Evolutionary conservation across 2,797 vertebrate genomes (phyloP).

Genomic region (Poliocrania exsul): DNA sequence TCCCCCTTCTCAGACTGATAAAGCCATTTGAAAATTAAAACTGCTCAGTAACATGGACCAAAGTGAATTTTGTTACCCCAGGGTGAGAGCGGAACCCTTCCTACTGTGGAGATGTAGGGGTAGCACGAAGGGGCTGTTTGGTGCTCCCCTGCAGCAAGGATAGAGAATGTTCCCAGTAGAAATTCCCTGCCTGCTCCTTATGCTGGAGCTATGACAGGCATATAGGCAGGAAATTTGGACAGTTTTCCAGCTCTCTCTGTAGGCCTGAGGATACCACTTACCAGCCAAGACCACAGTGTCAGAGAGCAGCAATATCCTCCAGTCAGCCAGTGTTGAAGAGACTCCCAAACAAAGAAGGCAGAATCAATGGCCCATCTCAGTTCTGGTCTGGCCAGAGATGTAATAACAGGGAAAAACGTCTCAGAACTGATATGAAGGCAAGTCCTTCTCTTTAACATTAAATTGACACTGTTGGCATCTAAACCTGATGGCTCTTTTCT

Average conservation of each 20-base stretch:
- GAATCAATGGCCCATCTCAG: neutral
- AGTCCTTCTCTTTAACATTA: neutral
- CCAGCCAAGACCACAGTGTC: neutral
- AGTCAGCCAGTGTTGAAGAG: fast-evolving
- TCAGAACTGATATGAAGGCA: neutral
- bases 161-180: neutral
- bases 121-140: neutral
- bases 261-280: neutral
- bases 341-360: neutral
- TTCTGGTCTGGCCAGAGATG: neutral
- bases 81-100: fast-evolving
- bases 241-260: neutral
- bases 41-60: neutral
- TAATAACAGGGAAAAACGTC: neutral
- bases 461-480: neutral
- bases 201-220: neutral
- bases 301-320: neutral
- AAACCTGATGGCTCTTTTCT: neutral
- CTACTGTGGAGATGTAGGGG: neutral
- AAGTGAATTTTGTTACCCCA: neutral
- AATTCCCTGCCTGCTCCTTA: neutral
- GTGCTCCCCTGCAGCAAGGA: neutral
- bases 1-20: neutral
- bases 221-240: neutral
- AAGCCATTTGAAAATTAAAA: neutral